A percentile compares a stretch with the other conserved stretches of the same genome.
Evolutionary conservation across 2,113 vertebrate genomes (phyloP).

Genomic region (Rhea pennata): DNA sequence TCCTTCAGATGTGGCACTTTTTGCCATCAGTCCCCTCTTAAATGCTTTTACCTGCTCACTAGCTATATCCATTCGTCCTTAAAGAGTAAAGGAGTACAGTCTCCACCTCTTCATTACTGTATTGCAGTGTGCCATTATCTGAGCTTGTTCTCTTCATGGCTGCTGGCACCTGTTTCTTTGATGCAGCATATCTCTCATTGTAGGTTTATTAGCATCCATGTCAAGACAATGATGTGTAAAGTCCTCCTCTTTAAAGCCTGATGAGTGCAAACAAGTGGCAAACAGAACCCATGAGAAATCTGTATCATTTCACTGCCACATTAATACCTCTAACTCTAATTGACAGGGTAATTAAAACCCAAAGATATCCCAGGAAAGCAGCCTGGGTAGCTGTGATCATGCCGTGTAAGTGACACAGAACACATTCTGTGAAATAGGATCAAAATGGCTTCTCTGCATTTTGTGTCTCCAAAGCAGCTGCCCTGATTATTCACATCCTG

Average conservation of each 20-base stretch:
- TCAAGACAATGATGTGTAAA: conserved; percentile 48
- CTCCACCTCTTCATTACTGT: conserved; percentile 14
- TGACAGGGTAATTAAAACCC: conserved; percentile 61
- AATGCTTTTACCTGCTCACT: neutral
- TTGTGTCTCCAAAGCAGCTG: conserved; percentile 32
- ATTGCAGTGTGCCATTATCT: neutral
- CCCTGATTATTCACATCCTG: conserved; percentile 26
- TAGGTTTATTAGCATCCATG: conserved; percentile 35
- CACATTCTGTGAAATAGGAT: conserved; percentile 17
- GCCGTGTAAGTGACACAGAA: neutral
- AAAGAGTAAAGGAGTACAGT: neutral
- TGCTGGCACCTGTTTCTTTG: conserved; percentile 38
- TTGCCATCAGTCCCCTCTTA: neutral
- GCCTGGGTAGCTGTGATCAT: neutral
- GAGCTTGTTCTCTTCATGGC: conserved; percentile 14
- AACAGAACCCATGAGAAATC: conserved; percentile 29
- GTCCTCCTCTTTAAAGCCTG: conserved; percentile 12
- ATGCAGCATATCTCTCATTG: neutral
- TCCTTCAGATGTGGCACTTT: neutral
- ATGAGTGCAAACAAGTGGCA: conserved; percentile 39
- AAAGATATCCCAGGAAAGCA: conserved; percentile 32
- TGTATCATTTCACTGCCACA: conserved; percentile 8
- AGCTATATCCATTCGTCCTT: conserved; percentile 7
- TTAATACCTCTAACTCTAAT: conserved; percentile 60
- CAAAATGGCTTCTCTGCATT: conserved; percentile 31